Percentiles rank a stretch among this genome's conserved stretches.
phyloP scores from a whole-genome alignment of 1,140 invertebrate species.

The Cotesia chilonis region DNA sequence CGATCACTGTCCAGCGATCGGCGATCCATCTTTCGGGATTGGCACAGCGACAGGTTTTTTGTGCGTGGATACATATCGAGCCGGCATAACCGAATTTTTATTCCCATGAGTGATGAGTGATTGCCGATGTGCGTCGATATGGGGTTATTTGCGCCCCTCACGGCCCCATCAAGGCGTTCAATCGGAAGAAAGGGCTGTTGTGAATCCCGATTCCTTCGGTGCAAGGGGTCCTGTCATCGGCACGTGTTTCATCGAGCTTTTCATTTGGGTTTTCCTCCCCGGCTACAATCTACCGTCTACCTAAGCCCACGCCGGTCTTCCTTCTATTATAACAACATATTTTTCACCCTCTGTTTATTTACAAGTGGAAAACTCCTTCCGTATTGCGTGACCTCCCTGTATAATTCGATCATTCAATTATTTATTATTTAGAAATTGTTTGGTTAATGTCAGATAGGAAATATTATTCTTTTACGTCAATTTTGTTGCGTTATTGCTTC shows the following conservation, averaged over 20 bases:
- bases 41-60: slow-evolving; percentile 17
- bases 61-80: neutral
- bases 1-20: slow-evolving; percentile 26
- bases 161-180: slow-evolving; percentile 14
- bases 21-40: slow-evolving; percentile 6
- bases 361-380: slow-evolving; percentile 17
- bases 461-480: too few relatives aligned
- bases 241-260: slow-evolving; percentile 47
- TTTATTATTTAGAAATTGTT: too few relatives aligned
- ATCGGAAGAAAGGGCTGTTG: slow-evolving; percentile 15
- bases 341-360: slow-evolving; percentile 19
- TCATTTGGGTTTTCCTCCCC: slow-evolving; percentile 39
- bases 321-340: neutral
- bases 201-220: slow-evolving; percentile 3
- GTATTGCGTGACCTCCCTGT: slow-evolving; percentile 4
- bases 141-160: slow-evolving; percentile 42
- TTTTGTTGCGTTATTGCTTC: too few relatives aligned
- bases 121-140: slow-evolving; percentile 42
- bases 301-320: neutral
- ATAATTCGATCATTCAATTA: too few relatives aligned
- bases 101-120: slow-evolving; percentile 42
- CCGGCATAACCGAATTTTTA: slow-evolving; percentile 11
- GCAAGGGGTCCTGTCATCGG: slow-evolving; percentile 44
- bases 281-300: slow-evolving; percentile 23
- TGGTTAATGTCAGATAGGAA: too few relatives aligned